These are phyloP conservation scores for Fragum whitleyi DNA, from an alignment of 2,888 invertebrate species.

Conservation along the genomic window DNA sequence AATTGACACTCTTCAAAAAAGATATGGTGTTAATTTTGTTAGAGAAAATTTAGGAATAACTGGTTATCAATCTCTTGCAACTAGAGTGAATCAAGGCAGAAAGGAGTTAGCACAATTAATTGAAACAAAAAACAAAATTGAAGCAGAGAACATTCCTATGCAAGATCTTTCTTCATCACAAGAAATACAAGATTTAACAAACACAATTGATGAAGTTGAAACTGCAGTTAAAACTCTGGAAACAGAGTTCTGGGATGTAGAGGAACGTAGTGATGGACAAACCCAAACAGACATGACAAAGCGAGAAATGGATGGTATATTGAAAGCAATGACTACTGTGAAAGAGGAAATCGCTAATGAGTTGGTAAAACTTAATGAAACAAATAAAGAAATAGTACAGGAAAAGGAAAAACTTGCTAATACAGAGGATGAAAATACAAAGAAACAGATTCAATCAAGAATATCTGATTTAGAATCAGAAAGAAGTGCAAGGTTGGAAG, in stretches of 20 bases:
- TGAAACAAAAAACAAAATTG: constrained; percentile 17
- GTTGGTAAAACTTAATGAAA: constrained; percentile 37
- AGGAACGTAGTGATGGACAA: constrained; percentile 13
- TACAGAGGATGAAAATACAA: constrained; percentile 26
- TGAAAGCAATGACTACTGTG: constrained; percentile 48
- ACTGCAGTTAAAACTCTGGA: constrained; percentile 35
- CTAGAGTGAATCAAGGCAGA: constrained; percentile 40
- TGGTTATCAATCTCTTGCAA: constrained; percentile 31
- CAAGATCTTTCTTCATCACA: constrained; percentile 40
- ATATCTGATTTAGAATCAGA: constrained; percentile 41
- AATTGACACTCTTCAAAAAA: constrained; percentile 41
- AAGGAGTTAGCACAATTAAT: constrained; percentile 29
- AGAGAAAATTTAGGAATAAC: constrained; percentile 39
- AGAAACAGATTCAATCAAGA: constrained; percentile 27
- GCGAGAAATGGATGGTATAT: constrained; percentile 44
- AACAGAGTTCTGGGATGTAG: constrained; percentile 14
- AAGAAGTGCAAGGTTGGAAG: constrained; percentile 47
- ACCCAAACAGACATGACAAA: constrained; percentile 46
- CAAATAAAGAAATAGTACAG: constrained; percentile 36
- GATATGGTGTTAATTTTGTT: constrained; percentile 45
- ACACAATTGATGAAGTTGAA: constrained; percentile 32
- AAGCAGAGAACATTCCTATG: constrained; percentile 30
- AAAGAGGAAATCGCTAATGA: constrained; percentile 45
- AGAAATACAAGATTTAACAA: constrained; percentile 40
- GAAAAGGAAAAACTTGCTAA: constrained; percentile 38